Evolutionary conservation across 2,797 vertebrate species (phyloP).

Genomic region (Crenuchus spilurus): DNA sequence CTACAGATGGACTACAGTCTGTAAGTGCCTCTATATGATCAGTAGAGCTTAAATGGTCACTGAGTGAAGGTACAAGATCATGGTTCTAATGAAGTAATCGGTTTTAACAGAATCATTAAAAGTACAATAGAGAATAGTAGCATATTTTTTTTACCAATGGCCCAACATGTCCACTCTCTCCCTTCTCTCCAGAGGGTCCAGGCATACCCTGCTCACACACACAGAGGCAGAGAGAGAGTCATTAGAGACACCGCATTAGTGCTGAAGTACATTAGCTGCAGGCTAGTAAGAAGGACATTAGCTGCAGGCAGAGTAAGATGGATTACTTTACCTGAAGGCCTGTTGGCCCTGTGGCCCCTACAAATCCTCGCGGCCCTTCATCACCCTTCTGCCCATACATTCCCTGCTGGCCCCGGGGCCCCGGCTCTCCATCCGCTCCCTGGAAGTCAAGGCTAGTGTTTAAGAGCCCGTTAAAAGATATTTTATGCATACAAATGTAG

Average conservation of each 20-base stretch:
- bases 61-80: too few species aligned
- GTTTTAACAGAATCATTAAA: conserved; percentile 30
- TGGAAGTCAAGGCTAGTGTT: conserved; percentile 54
- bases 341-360: conserved; percentile 79
- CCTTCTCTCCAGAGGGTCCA: conserved; percentile 86
- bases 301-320: neutral
- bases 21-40: too few species aligned
- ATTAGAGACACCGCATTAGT: conserved; percentile 18
- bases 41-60: too few species aligned
- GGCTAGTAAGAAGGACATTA: neutral
- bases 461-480: neutral
- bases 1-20: too few species aligned
- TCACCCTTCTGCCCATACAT: conserved; percentile 93
- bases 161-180: conserved; percentile 86
- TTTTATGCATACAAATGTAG: neutral
- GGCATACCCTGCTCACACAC: conserved; percentile 82
- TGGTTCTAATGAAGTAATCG: too few species aligned
- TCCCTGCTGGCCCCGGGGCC: conserved; percentile 88
- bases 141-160: conserved; percentile 77
- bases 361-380: conserved; percentile 85
- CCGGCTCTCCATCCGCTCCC: conserved; percentile 89
- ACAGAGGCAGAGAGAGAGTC: neutral
- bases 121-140: conserved; percentile 4
- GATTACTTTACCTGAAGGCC: conserved; percentile 82
- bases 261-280: neutral